Conservation (phyloP, 2,888 invertebrate genomes). For the Entomobrya multifasciata region DNA sequence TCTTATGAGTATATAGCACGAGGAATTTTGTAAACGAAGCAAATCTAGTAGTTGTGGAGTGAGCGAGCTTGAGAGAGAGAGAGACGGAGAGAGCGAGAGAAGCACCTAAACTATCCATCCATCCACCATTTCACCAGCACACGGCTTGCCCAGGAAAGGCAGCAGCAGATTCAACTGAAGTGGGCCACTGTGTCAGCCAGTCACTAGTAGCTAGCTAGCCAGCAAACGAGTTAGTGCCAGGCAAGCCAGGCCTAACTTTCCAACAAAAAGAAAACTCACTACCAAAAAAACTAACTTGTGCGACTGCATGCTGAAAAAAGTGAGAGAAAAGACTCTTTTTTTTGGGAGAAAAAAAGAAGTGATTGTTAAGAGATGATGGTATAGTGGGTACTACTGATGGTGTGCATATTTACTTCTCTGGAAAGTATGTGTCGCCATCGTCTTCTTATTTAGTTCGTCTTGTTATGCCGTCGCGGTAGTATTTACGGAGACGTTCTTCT, state of each 20-base stretch:
- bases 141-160: background rate
- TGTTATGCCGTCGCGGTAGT: conserved; percentile 37
- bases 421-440: conserved; percentile 27
- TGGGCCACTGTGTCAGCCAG: conserved; percentile 68
- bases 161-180: conserved; percentile 49
- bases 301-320: background rate
- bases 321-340: background rate
- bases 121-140: background rate
- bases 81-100: conserved; percentile 17
- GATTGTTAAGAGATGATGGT: conserved; percentile 11
- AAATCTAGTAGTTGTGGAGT: conserved; percentile 2
- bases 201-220: conserved; percentile 69
- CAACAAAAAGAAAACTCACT: background rate
- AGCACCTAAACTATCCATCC: conserved; percentile 31
- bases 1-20: background rate
- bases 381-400: background rate
- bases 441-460: conserved; percentile 35
- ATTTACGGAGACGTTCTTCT: conserved; percentile 25
- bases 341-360: conserved; percentile 5
- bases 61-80: background rate
- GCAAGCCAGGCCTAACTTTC: conserved; percentile 60
- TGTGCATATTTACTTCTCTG: conserved; percentile 9
- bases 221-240: conserved; percentile 52
- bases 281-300: background rate
- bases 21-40: conserved; percentile 41